Percentiles rank a stretch among this genome's conserved stretches.
Evolutionary conservation across 1,140 invertebrate genomes (phyloP).

Genomic region (Leucophenga varia): DNA sequence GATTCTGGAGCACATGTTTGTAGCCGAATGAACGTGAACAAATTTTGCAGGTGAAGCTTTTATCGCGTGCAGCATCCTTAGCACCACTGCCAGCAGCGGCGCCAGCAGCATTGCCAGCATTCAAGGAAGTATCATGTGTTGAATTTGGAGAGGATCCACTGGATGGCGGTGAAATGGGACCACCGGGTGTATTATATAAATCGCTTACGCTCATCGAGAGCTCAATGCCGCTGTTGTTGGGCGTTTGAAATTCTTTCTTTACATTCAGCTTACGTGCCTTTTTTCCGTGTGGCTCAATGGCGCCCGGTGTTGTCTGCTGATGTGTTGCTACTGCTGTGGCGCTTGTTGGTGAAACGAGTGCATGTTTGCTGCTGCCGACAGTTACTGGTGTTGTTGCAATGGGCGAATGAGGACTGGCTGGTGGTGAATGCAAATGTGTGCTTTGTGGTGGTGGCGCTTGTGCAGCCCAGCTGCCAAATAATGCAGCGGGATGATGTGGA

Average conservation of each 20-base stretch:
- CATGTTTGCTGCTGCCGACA: constrained; percentile 33
- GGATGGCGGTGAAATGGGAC: constrained; percentile 58
- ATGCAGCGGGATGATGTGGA: constrained; percentile 58
- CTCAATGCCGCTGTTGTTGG: constrained; percentile 23
- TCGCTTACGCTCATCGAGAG: constrained; percentile 44
- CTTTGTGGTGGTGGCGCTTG: constrained; percentile 42
- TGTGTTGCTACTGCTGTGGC: too few species aligned
- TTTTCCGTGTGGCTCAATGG: constrained; percentile 36
- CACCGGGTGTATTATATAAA: constrained; percentile 54
- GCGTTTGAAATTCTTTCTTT: constrained; percentile 51
- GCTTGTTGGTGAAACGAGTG: constrained; percentile 34
- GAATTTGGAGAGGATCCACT: constrained; percentile 60
- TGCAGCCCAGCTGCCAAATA: constrained; percentile 60
- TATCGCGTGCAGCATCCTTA: constrained; percentile 67
- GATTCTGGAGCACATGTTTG: constrained; percentile 94
- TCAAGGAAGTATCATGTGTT: constrained; percentile 30
- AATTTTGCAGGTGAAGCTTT: constrained; percentile 83
- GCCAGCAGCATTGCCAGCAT: constrained; percentile 7
- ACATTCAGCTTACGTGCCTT: constrained; percentile 54
- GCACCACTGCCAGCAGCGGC: constrained; percentile 40
- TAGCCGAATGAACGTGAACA: constrained; percentile 89
- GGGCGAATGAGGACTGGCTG: constrained; percentile 46
- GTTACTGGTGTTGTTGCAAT: constrained; percentile 21
- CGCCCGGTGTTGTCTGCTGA: too few species aligned
- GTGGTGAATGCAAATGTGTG: constrained; percentile 49